Evolutionary conservation across 2,888 invertebrate genomes (phyloP).

Genomic region (Andrena flavipes): DNA sequence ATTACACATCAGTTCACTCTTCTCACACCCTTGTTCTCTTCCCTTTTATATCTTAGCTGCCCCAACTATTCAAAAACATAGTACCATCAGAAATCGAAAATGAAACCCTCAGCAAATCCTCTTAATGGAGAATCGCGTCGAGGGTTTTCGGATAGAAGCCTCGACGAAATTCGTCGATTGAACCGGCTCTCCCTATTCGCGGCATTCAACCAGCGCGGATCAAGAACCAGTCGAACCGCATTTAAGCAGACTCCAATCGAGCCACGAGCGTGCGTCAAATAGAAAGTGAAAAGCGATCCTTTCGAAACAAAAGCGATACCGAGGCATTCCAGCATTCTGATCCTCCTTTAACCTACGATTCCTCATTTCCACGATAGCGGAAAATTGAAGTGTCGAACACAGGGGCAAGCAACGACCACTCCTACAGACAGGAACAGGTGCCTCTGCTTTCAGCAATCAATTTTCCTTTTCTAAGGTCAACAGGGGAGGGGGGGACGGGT

Average conservation of each 20-base stretch:
- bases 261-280: background rate
- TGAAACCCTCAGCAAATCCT: too few species aligned
- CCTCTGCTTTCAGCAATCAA: background rate
- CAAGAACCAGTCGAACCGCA: conserved; percentile 22
- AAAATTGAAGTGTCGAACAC: background rate
- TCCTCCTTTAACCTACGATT: background rate
- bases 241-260: conserved; percentile 8
- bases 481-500: background rate
- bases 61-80: too few species aligned
- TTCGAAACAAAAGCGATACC: background rate
- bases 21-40: too few species aligned
- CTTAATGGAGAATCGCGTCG: too few species aligned
- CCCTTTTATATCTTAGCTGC: too few species aligned
- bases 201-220: background rate
- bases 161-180: background rate
- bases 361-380: background rate
- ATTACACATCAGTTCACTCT: too few species aligned
- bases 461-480: conserved; percentile 26
- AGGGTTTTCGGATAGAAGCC: background rate
- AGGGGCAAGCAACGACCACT: background rate
- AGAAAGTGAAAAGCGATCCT: conserved; percentile 13
- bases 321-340: background rate
- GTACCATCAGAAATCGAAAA: too few species aligned
- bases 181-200: background rate
- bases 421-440: background rate